These are phyloP conservation scores for Enteromius fasciolatus DNA, from an alignment of 2,797 vertebrate genomes.

Conservation along the genomic window DNA sequence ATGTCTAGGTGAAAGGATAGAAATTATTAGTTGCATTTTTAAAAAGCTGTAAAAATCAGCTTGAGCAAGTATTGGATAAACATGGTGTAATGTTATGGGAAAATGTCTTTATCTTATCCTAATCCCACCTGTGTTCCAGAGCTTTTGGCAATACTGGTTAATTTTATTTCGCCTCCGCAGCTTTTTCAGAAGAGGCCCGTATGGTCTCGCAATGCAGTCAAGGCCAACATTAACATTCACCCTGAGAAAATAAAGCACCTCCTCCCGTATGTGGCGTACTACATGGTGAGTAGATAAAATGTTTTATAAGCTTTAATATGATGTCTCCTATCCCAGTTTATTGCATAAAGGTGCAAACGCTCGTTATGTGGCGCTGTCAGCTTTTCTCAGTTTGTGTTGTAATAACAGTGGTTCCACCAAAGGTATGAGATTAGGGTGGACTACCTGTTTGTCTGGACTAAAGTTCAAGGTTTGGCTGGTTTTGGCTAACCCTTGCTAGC, in stretches of 20 bases:
- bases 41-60: not conserved
- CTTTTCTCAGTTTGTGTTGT: not conserved
- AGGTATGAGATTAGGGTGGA: not conserved
- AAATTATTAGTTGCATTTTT: not conserved
- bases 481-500: too few species aligned
- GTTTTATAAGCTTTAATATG: not conserved
- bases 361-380: not conserved
- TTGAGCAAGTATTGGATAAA: not conserved
- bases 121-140: constrained; percentile 15
- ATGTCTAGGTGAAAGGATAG: not conserved
- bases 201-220: constrained; percentile 94
- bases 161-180: constrained; percentile 68
- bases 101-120: constrained; percentile 37
- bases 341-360: not conserved
- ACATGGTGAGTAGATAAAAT: constrained; percentile 87
- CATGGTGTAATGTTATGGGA: not conserved
- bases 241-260: constrained; percentile 95
- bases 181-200: constrained; percentile 89
- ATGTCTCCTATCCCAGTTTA: not conserved
- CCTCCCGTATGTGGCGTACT: constrained; percentile 88
- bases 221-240: constrained; percentile 89
- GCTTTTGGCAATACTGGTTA: not conserved
- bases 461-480: not conserved
- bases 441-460: not conserved
- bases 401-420: not conserved